Evolutionary conservation across 2,888 invertebrate species (phyloP).

Genomic region (Stenodera caucasica): DNA sequence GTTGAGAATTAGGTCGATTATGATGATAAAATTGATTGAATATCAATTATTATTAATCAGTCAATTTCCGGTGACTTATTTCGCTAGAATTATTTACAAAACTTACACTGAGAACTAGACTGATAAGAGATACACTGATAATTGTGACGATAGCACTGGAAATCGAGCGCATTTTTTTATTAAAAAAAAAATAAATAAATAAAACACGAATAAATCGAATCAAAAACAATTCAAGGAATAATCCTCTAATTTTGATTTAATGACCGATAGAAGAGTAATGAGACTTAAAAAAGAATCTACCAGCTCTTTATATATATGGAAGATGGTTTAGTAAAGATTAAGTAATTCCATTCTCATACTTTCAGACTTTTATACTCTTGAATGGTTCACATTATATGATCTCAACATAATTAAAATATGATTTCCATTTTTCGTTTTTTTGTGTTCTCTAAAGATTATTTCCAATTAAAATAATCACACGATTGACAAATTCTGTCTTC

Average conservation of each 20-base stretch:
- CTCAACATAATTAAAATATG: constrained; percentile 9
- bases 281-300: constrained; percentile 28
- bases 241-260: constrained; percentile 19
- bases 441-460: background rate
- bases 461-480: background rate
- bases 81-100: constrained; percentile 2
- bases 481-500: background rate
- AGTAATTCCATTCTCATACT: constrained; percentile 34
- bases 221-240: constrained; percentile 8
- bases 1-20: background rate
- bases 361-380: constrained; percentile 16
- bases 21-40: background rate
- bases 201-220: constrained; percentile 11
- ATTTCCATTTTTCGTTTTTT: constrained; percentile 5
- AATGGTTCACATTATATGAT: constrained; percentile 12
- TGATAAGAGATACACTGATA: constrained; percentile 46
- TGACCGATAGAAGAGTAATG: constrained; percentile 31
- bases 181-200: background rate
- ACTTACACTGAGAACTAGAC: constrained; percentile 48
- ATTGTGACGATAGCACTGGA: constrained; percentile 40
- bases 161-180: constrained; percentile 18
- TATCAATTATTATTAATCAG: background rate
- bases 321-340: constrained; percentile 42
- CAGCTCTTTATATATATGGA: constrained; percentile 45
- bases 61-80: background rate